These are phyloP conservation scores for Xestoiulus laeticollis DNA, from an alignment of 2,888 invertebrate genomes.

Conservation along the genomic window DNA sequence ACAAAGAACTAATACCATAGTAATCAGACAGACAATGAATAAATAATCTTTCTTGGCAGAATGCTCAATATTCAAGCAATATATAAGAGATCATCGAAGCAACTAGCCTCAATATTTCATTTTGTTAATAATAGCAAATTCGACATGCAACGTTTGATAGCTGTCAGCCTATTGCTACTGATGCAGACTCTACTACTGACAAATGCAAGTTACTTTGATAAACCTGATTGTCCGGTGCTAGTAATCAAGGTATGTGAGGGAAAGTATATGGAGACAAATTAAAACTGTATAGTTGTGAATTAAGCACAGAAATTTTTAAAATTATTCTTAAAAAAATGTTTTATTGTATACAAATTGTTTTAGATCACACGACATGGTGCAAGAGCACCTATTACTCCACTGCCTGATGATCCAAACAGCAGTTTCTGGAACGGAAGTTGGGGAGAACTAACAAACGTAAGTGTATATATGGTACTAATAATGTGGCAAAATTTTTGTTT, in stretches of 20 bases:
- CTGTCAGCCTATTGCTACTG: too few species aligned
- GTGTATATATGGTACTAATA: neutral
- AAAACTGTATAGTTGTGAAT: too few species aligned
- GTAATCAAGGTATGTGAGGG: neutral
- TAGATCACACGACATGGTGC: neutral
- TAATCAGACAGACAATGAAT: too few species aligned
- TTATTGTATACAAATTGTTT: neutral
- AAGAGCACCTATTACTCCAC: neutral
- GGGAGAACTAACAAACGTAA: conserved; percentile 20
- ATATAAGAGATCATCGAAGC: too few species aligned
- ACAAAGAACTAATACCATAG: too few species aligned
- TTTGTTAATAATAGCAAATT: too few species aligned
- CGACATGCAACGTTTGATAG: too few species aligned
- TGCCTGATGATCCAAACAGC: neutral
- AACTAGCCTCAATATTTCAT: too few species aligned
- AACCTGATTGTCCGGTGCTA: neutral
- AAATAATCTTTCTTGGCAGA: too few species aligned
- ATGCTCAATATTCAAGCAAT: too few species aligned
- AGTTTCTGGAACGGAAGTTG: neutral
- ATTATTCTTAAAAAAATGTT: neutral
- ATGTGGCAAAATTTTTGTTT: too few species aligned
- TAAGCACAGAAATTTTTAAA: too few species aligned
- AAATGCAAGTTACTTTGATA: neutral
- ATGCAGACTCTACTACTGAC: neutral
- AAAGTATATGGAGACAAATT: neutral